These are phyloP conservation scores for Crossaster papposus DNA, from an alignment of 53 echinoderm and acorn worm species.

Conservation along the genomic window DNA sequence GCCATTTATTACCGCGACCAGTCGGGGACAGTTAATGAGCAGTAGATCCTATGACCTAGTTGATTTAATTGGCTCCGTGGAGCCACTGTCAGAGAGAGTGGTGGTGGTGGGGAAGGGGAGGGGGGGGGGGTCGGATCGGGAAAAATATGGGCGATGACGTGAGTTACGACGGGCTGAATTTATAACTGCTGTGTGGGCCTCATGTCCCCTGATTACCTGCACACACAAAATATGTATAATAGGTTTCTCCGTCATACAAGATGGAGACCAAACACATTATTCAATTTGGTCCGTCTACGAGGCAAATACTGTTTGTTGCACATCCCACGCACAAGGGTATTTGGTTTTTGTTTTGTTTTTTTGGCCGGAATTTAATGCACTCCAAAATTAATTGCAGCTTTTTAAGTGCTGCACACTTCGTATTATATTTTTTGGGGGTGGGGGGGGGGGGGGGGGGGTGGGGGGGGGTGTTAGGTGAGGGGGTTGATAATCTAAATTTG, in stretches of 20 bases:
- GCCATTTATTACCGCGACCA: conserved; percentile 18
- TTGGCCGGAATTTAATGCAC: background rate
- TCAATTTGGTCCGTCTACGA: background rate
- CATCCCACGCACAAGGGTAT: background rate
- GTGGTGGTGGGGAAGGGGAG: no score
- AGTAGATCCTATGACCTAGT: conserved; percentile 45
- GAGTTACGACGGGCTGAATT: conserved; percentile 27
- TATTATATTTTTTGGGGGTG: background rate
- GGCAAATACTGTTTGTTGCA: conserved; percentile 6
- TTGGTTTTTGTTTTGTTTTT: background rate
- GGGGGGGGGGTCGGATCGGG: background rate
- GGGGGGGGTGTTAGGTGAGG: no score
- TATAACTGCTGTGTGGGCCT: conserved; percentile 34
- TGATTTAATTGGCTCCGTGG: conserved; percentile 58
- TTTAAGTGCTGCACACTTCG: background rate
- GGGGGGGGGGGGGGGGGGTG: no score
- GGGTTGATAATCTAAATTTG: background rate
- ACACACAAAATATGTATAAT: background rate
- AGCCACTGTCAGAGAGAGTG: conserved; percentile 3
- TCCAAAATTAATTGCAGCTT: background rate
- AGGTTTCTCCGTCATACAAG: background rate
- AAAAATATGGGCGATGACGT: conserved; percentile 4
- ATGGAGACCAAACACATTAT: conserved; percentile 18
- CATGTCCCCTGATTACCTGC: background rate
- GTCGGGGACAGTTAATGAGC: conserved; percentile 42